phyloP scores from a whole-genome alignment of 2,888 invertebrate species.

The Athripsodes cinereus region DNA sequence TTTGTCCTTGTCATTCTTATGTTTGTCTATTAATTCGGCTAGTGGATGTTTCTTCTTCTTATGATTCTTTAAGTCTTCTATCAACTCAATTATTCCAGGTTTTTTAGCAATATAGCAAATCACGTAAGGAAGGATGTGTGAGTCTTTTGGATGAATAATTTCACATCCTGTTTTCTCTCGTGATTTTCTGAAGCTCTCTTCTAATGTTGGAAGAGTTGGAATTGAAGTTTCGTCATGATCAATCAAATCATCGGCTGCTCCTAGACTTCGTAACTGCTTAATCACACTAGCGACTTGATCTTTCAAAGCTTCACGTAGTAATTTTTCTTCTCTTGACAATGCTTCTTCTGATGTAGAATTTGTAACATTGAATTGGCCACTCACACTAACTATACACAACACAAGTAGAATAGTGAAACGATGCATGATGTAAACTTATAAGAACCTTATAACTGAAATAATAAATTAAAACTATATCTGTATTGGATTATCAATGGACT shows the following conservation, averaged over 20 bases:
- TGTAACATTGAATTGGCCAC: not conserved
- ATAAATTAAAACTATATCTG: too few species aligned
- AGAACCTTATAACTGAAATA: too few species aligned
- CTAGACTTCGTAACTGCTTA: not conserved
- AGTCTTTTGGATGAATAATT: constrained; percentile 7
- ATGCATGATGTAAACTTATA: not conserved
- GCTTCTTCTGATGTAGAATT: not conserved
- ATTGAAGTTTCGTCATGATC: not conserved
- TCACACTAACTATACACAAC: not conserved
- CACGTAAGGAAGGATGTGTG: constrained; percentile 6
- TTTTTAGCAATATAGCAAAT: constrained; percentile 4
- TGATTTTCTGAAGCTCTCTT: not conserved
- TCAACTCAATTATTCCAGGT: not conserved
- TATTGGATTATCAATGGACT: too few species aligned
- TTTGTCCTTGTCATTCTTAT: not conserved
- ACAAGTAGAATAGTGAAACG: not conserved
- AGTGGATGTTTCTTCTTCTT: not conserved
- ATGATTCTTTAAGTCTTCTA: not conserved
- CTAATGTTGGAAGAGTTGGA: not conserved
- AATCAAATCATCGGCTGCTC: not conserved
- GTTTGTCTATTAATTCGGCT: not conserved
- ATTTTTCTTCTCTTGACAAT: not conserved
- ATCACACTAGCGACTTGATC: not conserved
- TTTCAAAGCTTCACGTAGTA: not conserved
- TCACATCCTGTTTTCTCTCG: constrained; percentile 5